Conservation (phyloP, 2,797 vertebrate genomes). For the Ceryle rudis region DNA sequence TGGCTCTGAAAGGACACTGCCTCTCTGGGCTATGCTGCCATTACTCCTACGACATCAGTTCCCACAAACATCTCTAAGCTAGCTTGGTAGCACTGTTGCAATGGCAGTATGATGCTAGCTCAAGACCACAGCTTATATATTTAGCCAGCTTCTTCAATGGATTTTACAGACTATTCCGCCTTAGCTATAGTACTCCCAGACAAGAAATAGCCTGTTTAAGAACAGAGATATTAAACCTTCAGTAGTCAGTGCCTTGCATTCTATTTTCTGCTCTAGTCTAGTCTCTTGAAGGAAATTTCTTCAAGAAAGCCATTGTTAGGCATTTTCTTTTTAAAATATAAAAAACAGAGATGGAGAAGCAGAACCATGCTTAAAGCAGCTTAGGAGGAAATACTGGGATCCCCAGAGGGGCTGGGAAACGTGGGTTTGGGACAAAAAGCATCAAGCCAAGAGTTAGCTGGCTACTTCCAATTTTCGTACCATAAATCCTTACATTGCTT, state of each 20-base stretch:
- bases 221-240: background rate
- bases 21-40: background rate
- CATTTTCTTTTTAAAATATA: slow-evolving; percentile 30
- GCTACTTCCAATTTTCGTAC: slow-evolving; percentile 50
- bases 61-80: background rate
- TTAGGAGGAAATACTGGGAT: slow-evolving; percentile 36
- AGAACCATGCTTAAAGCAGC: slow-evolving; percentile 45
- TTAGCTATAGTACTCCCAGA: background rate
- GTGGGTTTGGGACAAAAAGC: slow-evolving; percentile 35
- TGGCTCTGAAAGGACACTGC: background rate
- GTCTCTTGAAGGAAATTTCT: background rate
- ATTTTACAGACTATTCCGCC: slow-evolving; percentile 19
- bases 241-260: background rate
- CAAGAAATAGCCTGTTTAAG: background rate
- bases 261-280: background rate
- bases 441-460: slow-evolving; percentile 4
- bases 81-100: background rate
- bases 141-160: background rate
- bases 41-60: background rate
- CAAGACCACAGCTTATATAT: background rate
- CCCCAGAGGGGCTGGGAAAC: slow-evolving; percentile 42
- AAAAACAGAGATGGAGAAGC: slow-evolving; percentile 16
- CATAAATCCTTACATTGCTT: slow-evolving; percentile 22
- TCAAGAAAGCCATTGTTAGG: slow-evolving; percentile 20
- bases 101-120: background rate